Conservation (phyloP, 2,888 invertebrate species). For the Melanostoma mellinum region DNA sequence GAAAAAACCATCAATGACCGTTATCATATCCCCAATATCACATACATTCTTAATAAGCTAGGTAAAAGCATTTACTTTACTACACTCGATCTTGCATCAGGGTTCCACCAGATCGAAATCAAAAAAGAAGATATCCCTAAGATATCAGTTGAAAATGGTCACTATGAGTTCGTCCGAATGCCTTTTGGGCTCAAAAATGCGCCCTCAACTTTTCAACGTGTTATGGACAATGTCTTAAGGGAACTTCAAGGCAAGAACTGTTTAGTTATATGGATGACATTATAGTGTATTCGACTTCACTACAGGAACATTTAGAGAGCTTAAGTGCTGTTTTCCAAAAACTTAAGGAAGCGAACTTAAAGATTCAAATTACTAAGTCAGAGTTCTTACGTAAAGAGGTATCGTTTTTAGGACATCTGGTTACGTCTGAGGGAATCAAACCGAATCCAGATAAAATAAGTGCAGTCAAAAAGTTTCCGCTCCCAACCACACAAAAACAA, state of each 20-base stretch:
- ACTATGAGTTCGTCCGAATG: conserved; percentile 56
- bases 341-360: conserved; percentile 72
- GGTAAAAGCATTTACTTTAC: neutral
- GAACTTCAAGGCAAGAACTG: conserved; percentile 70
- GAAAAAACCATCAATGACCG: conserved; percentile 32
- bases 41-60: neutral
- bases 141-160: conserved; percentile 65
- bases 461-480: conserved; percentile 65
- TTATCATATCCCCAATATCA: too few relatives aligned
- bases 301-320: conserved; percentile 75
- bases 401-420: conserved; percentile 76
- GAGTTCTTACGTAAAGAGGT: conserved; percentile 75
- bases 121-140: conserved; percentile 64
- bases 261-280: conserved; percentile 76
- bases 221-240: conserved; percentile 50
- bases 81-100: conserved; percentile 75
- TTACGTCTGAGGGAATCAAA: conserved; percentile 72
- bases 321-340: conserved; percentile 73
- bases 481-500: conserved; percentile 64
- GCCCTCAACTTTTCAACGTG: too few relatives aligned
- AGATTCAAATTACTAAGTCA: conserved; percentile 75
- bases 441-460: conserved; percentile 74
- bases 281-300: conserved; percentile 74
- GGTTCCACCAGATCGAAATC: conserved; percentile 77
- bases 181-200: too few relatives aligned